phyloP scores from a whole-genome alignment of 2,888 invertebrate species.

The Melinaea marsaeus region DNA sequence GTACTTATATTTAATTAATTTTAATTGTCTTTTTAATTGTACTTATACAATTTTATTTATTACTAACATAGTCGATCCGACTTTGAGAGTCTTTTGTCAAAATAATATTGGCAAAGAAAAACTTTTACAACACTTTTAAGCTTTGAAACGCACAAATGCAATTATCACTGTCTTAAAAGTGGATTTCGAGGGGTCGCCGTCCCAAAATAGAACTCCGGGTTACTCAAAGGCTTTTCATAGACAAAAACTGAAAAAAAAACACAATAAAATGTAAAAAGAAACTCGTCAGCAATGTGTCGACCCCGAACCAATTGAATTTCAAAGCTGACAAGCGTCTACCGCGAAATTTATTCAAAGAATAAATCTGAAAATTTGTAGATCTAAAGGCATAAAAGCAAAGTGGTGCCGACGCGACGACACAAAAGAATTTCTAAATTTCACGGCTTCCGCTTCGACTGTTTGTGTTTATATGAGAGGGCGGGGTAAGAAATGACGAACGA shows the following conservation, averaged over 20 bases:
- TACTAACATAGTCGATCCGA: background rate
- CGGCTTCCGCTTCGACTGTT: slow-evolving; percentile 74
- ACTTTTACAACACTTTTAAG: slow-evolving; percentile 25
- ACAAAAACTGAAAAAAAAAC: slow-evolving; percentile 46
- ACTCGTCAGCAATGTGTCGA: slow-evolving; percentile 74
- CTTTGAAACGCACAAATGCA: slow-evolving; percentile 26
- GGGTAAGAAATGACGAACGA: slow-evolving; percentile 73
- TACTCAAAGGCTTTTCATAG: slow-evolving; percentile 44
- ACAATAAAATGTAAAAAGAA: slow-evolving; percentile 58
- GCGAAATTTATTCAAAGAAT: slow-evolving; percentile 78
- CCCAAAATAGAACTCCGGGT: slow-evolving; percentile 27
- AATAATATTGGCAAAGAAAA: slow-evolving; percentile 11
- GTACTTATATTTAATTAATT: no score
- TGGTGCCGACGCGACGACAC: slow-evolving; percentile 72
- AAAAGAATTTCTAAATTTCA: slow-evolving; percentile 78
- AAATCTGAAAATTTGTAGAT: slow-evolving; percentile 78
- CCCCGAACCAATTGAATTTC: slow-evolving; percentile 76
- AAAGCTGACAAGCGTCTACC: slow-evolving; percentile 74
- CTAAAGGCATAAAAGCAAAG: slow-evolving; percentile 72
- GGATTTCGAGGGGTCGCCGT: slow-evolving; percentile 27
- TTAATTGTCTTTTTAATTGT: no score
- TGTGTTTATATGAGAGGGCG: slow-evolving; percentile 71
- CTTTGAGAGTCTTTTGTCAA: background rate
- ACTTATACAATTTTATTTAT: no score
- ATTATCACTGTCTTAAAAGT: slow-evolving; percentile 26